Base-by-base conservation (phyloP, 2,113 vertebrate species). In the Larimichthys crocea region DNA sequence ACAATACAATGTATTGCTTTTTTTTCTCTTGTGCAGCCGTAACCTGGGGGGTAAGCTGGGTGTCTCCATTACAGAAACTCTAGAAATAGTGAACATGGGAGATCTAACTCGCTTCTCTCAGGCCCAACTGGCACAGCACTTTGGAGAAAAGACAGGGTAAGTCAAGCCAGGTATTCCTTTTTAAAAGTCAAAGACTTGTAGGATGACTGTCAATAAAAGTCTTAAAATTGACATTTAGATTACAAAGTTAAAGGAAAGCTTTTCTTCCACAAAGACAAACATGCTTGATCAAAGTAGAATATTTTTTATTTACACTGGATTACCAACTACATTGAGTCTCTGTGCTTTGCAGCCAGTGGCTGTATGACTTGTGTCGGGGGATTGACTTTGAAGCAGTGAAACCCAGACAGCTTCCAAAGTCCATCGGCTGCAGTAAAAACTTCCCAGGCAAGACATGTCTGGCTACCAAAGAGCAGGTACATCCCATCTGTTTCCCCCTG, bases 81-180 rank as follows among this genome's bases (percentile, higher is more conserved):
- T 99, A 48, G 95, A 92, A 48, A 70, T 99, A 44, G 93, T 98
- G 73, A 97, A 97, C 90, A 97, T 99, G 10, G 98, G 98, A 29
- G 92, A 99, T 50, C 90, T 99, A 70, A 96, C 94, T 8, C 91
- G 81, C 71, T 99, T 97, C 91, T 95, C 95, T 52, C 94, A 95
- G 87, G 84, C 87, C 10, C 94, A 97, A 66, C 96, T 99, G 67
- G 96, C 93, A 85, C 93, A 93, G 83, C 95, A 96, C 90, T 99
- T 99, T 89, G 98, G 98, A 85, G 96, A 97, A 31, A 99, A 98
- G 94, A 98, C 97, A 0, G 97, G 98, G 98, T 99, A 95, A 95
- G 91, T 73, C 40, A 46, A n/a, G 8, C 10, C 9, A 56, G 2
- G n/a, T 20, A 56, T 67, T 72, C 10, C 17, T 35, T 46, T 35